These are phyloP conservation scores for Terrapene triunguis DNA, from an alignment of 2,113 vertebrate genomes.

Conservation along the genomic window DNA sequence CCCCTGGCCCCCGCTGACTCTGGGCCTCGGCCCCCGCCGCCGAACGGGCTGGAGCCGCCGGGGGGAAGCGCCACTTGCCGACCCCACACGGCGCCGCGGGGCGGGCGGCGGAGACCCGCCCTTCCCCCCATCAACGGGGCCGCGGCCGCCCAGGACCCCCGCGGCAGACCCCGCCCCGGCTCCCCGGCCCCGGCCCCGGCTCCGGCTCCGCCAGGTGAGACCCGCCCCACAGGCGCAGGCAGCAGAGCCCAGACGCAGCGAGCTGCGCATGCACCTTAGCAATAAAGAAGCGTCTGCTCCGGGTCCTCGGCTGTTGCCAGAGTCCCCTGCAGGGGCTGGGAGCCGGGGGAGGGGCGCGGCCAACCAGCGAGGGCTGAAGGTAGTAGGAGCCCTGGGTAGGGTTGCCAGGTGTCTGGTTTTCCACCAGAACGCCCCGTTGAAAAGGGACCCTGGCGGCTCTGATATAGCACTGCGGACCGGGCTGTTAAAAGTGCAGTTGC, in stretches of 20 bases:
- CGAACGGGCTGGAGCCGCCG: not conserved
- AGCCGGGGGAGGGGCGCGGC: not conserved
- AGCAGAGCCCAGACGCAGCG: not conserved
- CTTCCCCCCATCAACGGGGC: not conserved
- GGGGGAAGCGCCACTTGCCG: not conserved
- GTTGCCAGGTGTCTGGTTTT: too few species aligned
- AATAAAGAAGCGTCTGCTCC: not conserved
- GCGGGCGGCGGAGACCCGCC: not conserved
- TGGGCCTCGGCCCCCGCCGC: not conserved
- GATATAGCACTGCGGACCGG: too few species aligned
- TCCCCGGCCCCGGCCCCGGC: not conserved
- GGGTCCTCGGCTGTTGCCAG: not conserved
- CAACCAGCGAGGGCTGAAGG: too few species aligned
- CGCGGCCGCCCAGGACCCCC: too few species aligned
- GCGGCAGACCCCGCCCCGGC: not conserved
- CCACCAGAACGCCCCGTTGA: fast-evolving
- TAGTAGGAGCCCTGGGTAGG: too few species aligned
- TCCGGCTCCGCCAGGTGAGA: constrained; percentile 2
- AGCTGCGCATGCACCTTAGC: not conserved
- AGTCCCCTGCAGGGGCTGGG: not conserved
- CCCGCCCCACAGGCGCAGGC: not conserved
- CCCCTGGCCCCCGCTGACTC: not conserved
- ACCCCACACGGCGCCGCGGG: not conserved
- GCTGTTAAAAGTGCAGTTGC: too few species aligned
- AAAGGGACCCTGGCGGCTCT: too few species aligned